Conservation (phyloP, 2,888 invertebrate species). For the Clostera curtula region DNA sequence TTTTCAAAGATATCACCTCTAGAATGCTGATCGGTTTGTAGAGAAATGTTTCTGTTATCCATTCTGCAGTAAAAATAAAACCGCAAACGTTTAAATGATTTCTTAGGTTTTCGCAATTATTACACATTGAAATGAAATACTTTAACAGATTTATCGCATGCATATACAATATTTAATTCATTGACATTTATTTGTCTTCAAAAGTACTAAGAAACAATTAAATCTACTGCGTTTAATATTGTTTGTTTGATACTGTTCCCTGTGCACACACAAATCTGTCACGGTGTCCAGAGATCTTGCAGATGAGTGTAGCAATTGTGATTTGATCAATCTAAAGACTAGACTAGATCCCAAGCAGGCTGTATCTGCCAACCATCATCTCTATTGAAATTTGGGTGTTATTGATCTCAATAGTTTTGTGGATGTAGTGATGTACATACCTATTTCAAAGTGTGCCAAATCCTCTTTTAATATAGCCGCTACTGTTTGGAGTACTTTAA, state of each 20-base stretch:
- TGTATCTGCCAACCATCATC: neutral
- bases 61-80: constrained; percentile 31
- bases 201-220: too few species aligned
- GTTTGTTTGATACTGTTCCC: too few species aligned
- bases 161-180: neutral
- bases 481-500: neutral
- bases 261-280: too few species aligned
- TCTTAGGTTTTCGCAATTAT: too few species aligned
- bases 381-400: neutral
- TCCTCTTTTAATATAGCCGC: constrained; percentile 19
- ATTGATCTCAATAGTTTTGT: neutral
- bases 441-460: constrained; percentile 44
- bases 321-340: too few species aligned
- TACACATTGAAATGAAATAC: neutral
- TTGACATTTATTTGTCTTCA: too few species aligned
- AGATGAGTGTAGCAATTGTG: too few species aligned
- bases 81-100: constrained; percentile 1
- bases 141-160: neutral
- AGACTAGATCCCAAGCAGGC: neutral
- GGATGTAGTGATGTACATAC: constrained; percentile 18
- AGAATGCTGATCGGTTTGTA: constrained; percentile 34
- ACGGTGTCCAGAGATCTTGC: too few species aligned
- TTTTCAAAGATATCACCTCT: constrained; percentile 19
- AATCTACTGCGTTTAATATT: too few species aligned
- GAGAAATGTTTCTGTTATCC: constrained; percentile 39